Percentiles rank a stretch among this genome's conserved stretches.
Evolutionary conservation across 1,140 invertebrate genomes (phyloP).

Genomic region (Bombus superbus): DNA sequence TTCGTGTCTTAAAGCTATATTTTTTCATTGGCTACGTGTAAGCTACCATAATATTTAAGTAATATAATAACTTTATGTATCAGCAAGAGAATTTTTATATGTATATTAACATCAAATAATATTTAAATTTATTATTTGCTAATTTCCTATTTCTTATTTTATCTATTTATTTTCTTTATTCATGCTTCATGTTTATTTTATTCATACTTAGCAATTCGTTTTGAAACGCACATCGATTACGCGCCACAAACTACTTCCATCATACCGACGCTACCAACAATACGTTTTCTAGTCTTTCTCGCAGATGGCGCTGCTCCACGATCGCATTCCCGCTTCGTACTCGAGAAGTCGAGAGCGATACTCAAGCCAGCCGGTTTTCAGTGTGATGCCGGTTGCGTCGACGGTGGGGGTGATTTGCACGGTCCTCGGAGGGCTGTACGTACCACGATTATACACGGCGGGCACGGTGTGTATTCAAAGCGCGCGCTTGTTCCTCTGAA

Average conservation of each 20-base stretch:
- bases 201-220: background rate
- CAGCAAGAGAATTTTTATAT: background rate
- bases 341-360: background rate
- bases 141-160: background rate
- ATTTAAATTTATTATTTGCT: background rate
- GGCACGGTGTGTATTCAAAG: constrained; percentile 16
- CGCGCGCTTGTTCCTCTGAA: constrained; percentile 37
- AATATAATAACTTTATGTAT: background rate
- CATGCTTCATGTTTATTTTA: background rate
- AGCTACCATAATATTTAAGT: background rate
- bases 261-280: background rate
- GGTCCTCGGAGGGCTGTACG: constrained; percentile 35
- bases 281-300: background rate
- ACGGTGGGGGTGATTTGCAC: constrained; percentile 61
- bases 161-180: background rate
- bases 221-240: background rate
- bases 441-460: constrained; percentile 46
- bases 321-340: constrained; percentile 20
- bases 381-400: constrained; percentile 65
- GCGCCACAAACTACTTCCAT: background rate
- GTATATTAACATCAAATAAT: background rate
- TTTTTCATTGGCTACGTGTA: background rate
- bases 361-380: constrained; percentile 58
- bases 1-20: background rate
- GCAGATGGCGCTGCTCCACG: background rate